Base-by-base conservation (phyloP, 1,140 invertebrate genomes). In the Drosophila santomea region DNA sequence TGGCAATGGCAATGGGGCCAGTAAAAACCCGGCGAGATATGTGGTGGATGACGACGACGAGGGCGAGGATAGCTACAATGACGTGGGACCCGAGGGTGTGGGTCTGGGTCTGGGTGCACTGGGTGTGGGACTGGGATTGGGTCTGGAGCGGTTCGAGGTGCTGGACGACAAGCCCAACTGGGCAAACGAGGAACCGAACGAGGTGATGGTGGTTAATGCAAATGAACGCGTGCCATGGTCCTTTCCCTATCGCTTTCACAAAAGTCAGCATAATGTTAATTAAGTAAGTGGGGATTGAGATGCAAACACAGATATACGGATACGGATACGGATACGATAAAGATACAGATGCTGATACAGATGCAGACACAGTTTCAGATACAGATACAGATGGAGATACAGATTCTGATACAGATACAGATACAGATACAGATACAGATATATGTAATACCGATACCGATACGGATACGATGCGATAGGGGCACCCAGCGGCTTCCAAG, bases 171-270 rank as follows among this genome's bases (percentile, higher is more conserved):
- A 69, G 36, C 32, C 56, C 23, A 74, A 85, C 43, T 81, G 83
- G 82, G 60, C 25, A 39, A 80, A 55, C 47, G 81, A 80, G 41
- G 68, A 78, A 20, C 52, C 48, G 28, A 56, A 75, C 25, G 74
- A 81, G 25, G 17, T 66, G 50, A 52, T 28, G 50, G 57, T 28
- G 45, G 60, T 23, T 20, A 82, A 88, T 74, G 72, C 48, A 66
- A 83, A 80, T 58, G 79, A 57, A 8, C 66, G 52, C n/a, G 41
- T 80, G 36, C 79, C 79, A 36, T 88, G 84, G 88, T 71, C 74
- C 41, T 64, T 83, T 17, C 69, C 90, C 64, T 91, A 91, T 50
- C 79, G 88, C 54, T 60, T 78, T 72, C 82, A 80, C 62, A 91
- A 80, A 44, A 82, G 76, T 25, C 63, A 56, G 45, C 82, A 77